Percentiles rank a stretch among this genome's conserved stretches.
Conservation (phyloP, 2,888 invertebrate species). For the Rhaphigaster nebulosa region DNA sequence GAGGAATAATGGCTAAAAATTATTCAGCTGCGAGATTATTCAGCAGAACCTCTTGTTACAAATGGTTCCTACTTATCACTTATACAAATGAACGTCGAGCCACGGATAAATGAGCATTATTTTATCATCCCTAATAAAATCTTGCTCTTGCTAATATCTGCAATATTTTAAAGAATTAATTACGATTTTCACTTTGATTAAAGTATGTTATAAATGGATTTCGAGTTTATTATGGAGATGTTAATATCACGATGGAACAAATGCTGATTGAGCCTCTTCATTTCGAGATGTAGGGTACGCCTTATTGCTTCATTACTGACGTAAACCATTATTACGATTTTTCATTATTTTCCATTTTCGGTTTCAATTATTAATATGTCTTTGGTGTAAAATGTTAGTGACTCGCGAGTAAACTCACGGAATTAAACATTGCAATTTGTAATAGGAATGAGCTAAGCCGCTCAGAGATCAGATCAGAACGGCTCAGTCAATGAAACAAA, state of each 20-base stretch:
- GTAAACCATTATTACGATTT: too few species aligned
- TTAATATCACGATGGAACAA: background rate
- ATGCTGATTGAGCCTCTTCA: background rate
- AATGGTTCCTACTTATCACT: conserved; percentile 11
- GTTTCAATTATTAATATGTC: too few species aligned
- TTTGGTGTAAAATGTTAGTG: too few species aligned
- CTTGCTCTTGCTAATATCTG: background rate
- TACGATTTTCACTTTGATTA: conserved; percentile 22
- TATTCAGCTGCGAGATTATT: background rate
- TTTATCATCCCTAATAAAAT: conserved; percentile 26
- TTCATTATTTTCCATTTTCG: too few species aligned
- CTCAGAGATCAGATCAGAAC: too few species aligned
- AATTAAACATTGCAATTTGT: too few species aligned
- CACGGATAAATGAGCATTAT: background rate
- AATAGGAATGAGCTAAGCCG: too few species aligned
- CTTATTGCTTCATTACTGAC: background rate
- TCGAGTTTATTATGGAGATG: background rate
- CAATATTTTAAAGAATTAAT: conserved; percentile 26
- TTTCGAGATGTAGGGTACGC: background rate
- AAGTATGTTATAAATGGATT: background rate
- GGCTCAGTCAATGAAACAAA: too few species aligned
- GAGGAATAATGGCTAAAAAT: conserved; percentile 22
- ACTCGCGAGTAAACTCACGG: too few species aligned
- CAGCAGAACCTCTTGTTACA: background rate
- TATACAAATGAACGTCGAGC: conserved; percentile 16